Percentiles rank a stretch among this genome's conserved stretches.
Conservation (phyloP, 2,113 vertebrate species). For the Chionomys nivalis region DNA sequence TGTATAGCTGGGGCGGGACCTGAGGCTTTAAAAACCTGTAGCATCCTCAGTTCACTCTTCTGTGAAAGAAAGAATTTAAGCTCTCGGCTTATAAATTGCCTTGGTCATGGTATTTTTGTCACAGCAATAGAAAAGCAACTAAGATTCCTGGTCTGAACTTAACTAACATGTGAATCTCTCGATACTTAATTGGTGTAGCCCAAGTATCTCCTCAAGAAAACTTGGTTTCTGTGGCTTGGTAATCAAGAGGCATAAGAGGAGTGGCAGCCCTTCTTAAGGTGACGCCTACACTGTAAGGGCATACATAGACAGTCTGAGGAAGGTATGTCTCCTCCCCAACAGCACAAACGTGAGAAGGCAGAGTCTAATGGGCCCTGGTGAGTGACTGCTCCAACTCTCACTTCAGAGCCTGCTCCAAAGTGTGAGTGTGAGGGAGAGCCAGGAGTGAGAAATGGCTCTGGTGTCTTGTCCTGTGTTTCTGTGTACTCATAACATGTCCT, state of each 20-base stretch:
- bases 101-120: background rate
- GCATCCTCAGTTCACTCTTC: background rate
- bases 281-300: background rate
- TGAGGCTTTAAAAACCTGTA: background rate
- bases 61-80: too few species aligned
- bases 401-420: background rate
- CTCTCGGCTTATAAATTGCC: background rate
- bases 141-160: background rate
- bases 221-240: background rate
- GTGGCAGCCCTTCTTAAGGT: background rate
- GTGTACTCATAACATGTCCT: background rate
- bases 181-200: background rate
- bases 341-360: background rate
- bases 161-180: background rate
- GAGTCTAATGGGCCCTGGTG: background rate
- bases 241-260: background rate
- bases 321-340: background rate
- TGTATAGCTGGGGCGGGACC: background rate
- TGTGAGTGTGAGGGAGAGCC: background rate
- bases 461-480: background rate
- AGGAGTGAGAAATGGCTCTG: background rate
- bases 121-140: background rate
- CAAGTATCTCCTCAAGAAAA: slow-evolving; percentile 20
- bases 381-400: background rate
- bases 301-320: background rate